These are phyloP conservation scores for Macquaria ambigua DNA, from an alignment of 2,113 vertebrate species.

Conservation along the genomic window DNA sequence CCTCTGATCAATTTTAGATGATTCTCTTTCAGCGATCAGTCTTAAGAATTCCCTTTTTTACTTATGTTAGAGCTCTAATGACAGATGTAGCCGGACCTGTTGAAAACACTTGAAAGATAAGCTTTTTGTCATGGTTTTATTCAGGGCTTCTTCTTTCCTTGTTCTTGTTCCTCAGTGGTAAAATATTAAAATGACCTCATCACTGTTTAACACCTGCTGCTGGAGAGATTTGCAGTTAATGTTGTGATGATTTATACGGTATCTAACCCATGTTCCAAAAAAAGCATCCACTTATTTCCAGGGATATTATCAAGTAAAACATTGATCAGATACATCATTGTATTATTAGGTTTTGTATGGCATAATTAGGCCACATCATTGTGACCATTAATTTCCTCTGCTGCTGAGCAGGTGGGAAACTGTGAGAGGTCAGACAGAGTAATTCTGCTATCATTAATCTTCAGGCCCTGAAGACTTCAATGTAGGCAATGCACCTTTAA, in stretches of 20 bases:
- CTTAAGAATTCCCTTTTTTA: constrained; percentile 35
- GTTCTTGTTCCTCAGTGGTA: neutral
- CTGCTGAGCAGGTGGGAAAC: constrained; percentile 51
- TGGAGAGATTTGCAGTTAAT: neutral
- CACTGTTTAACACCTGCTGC: constrained; percentile 2
- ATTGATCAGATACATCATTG: constrained; percentile 1
- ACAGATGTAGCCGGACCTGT: neutral
- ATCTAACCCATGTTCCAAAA: neutral
- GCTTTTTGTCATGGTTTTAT: constrained; percentile 3
- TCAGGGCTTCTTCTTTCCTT: neutral
- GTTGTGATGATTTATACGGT: neutral
- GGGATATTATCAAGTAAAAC: neutral
- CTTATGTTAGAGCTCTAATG: neutral
- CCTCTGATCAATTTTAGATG: constrained; percentile 34
- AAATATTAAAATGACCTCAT: constrained; percentile 55
- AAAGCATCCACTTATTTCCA: neutral
- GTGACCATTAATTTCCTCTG: constrained; percentile 53
- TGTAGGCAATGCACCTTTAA: constrained; percentile 8
- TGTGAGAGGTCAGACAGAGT: constrained; percentile 39
- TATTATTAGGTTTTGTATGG: constrained; percentile 17
- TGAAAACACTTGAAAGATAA: constrained; percentile 18
- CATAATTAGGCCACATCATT: constrained; percentile 21
- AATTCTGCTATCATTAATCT: constrained; percentile 56
- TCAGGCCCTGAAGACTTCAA: constrained; percentile 10
- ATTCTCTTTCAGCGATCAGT: constrained; percentile 37